Conservation (phyloP, 2,113 vertebrate species). For the Aplodontia rufa region DNA sequence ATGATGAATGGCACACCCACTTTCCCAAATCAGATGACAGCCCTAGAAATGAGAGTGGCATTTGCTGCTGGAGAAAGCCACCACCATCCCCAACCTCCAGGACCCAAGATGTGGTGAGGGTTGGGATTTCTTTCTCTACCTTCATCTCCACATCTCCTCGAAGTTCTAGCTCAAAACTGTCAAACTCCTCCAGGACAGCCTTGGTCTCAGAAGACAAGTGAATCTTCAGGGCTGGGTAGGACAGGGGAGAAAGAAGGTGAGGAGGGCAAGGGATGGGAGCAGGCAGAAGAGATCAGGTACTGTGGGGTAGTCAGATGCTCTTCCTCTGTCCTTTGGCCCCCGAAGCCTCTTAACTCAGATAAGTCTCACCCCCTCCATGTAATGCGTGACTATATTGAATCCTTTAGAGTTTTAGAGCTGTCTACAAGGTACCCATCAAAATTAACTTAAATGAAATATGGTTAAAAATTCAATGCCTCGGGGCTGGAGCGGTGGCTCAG, state of each 20-base stretch:
- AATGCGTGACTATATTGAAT: not conserved
- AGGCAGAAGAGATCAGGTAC: not conserved
- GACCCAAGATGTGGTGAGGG: not conserved
- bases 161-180: slow-evolving; percentile 89
- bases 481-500: too few species aligned
- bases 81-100: not conserved
- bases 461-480: not conserved
- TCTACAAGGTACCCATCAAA: not conserved
- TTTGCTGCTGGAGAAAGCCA: not conserved
- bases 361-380: not conserved
- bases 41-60: not conserved
- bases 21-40: not conserved
- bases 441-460: not conserved
- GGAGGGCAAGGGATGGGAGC: not conserved
- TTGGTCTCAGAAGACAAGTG: slow-evolving; percentile 91
- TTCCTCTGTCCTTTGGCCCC: not conserved
- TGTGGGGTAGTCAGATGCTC: too few species aligned
- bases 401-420: not conserved
- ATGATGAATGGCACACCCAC: not conserved
- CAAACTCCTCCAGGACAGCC: slow-evolving; percentile 88
- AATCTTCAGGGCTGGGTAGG: slow-evolving; percentile 90
- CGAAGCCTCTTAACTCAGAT: not conserved
- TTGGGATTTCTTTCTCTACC: slow-evolving; percentile 64
- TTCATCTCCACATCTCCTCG: slow-evolving; percentile 94
- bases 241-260: not conserved